Base-by-base conservation (phyloP, 92 coral and sea anemone genomes). In the Chrysogorgia sp. region DNA sequence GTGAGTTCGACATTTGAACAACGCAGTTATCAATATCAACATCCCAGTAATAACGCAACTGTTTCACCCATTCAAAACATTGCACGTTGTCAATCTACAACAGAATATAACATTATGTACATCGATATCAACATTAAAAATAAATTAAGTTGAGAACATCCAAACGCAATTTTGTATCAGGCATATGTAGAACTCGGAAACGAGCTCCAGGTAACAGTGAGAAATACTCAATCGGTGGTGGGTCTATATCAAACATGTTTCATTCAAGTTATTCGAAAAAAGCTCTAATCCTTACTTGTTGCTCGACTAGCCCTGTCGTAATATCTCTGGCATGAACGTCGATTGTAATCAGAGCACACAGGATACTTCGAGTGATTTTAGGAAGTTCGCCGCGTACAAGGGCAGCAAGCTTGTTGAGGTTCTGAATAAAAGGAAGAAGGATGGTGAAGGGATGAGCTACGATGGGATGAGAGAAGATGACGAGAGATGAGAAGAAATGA, bases 341-440 rank as follows among this genome's bases (percentile, higher is more conserved):
- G 50, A 96, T 96, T 22, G 99, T 96, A 57, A 96, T 96, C 61
- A 96, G 70, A 48, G 99, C 99, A 74, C 99, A 88, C 22, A 96
- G 77, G 52, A 96, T 92, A 68, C 89, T 92, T 28, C 99, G 96
- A 29, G 99, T 91, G 65, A 96, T 86, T 81, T 96, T 96, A 6
- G 99, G 99, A n/a, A 96, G 90, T 66, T 88, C 96, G 33, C 99
- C 99, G 17, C 99, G 97, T 20, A 96, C 99, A 68, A 96, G 90
- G 0, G 99, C 99, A 37, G 99, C 99, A 30, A 96, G 91, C 28
- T 85, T 87, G 84, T 96, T 92, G n/a, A 96, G 80, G 82, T 86
- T 96, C 99, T 96, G 80, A 21, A 68, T 35, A 50, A 25, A 63
- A 40, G 26, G 45, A 50, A 12, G 5, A 40, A n/a, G 7, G 63